Base-by-base conservation (phyloP, 2,113 vertebrate species). In the Typhlomys cinereus region DNA sequence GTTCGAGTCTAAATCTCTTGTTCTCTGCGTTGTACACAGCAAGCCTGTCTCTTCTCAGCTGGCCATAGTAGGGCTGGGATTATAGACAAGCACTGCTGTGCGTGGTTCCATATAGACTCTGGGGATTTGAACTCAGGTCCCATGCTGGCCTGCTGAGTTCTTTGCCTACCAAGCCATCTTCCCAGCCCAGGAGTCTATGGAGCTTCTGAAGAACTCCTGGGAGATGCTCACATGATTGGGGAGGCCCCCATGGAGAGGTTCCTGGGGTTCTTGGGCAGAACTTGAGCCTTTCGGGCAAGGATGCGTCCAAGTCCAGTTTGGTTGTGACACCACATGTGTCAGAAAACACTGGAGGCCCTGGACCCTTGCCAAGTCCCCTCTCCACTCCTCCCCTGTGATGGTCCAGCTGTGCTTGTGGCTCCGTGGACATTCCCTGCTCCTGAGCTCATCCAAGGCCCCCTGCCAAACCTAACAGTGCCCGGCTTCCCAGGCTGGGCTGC, bases 281-380 rank as follows among this genome's bases (percentile, higher is more conserved):
- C 5, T 23, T 31, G 50, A 71, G 9, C 54, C n/a, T 12, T 3
- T 0, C 54, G 4, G 50, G 41, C 86, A 73, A 41, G 36, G 50
- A 36, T 34, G 79, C 86, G 66, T 21, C 70, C 18, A 7, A 23
- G 29, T 85, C 52, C 31, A 54, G 52, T 78, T 48, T 78, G 52
- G 52, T 82, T 71, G 46, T 14, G 29, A 39, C 17, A 64, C 21
- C 57, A 71, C 52, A 3, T 2, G 11, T 59, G 12, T 76, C n/a
- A 52, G 86, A 84, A 94, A 82, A 84, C 90, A 84, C 61, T 94
- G 80, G 73, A 44, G 46, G 61, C 31, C 27, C 29, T 21, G 36
- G 85, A 52, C 3, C 6, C 7, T 2, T 18, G 92, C 71, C 41
- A 25, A 29, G 20, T 34, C 75, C 27, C n/a, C n/a, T n/a, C n/a